Conservation (phyloP, 2,113 vertebrate genomes). For the Cyanoramphus novaezelandiae region DNA sequence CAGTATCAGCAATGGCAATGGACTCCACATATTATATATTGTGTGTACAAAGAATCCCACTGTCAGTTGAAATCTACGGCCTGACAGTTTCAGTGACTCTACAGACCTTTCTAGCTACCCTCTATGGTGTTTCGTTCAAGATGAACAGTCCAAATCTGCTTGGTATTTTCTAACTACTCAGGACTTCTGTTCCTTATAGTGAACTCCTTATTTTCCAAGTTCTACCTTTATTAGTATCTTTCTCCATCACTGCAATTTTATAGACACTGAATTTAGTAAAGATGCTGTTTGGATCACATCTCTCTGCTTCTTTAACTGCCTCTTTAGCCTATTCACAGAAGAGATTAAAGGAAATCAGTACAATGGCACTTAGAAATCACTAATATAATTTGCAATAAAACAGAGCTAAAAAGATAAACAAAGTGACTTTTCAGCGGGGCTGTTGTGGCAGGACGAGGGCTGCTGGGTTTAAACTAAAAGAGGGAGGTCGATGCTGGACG, state of each 20-base stretch:
- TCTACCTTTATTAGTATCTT: constrained; percentile 79
- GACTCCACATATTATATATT: not conserved
- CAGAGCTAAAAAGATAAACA: not conserved
- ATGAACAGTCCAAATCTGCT: not conserved
- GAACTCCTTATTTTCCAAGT: not conserved
- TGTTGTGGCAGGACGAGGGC: not conserved
- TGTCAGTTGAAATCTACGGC: not conserved
- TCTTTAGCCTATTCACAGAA: constrained; percentile 83
- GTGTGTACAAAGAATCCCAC: not conserved
- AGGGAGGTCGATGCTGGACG: not conserved
- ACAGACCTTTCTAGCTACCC: not conserved
- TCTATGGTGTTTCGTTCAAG: not conserved
- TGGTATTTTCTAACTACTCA: not conserved
- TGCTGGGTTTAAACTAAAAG: not conserved
- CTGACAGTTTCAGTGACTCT: not conserved
- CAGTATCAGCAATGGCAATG: not conserved
- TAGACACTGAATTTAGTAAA: constrained; percentile 89
- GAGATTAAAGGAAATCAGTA: not conserved
- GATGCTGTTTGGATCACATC: constrained; percentile 82
- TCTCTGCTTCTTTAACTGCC: constrained; percentile 83
- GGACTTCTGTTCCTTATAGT: not conserved
- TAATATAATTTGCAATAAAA: not conserved
- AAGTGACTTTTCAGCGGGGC: not conserved
- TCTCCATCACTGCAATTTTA: constrained; percentile 86
- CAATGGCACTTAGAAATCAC: not conserved